These are phyloP conservation scores for Macrotrachela quadricornifera DNA, from an alignment of 1,140 invertebrate genomes.

Conservation along the genomic window DNA sequence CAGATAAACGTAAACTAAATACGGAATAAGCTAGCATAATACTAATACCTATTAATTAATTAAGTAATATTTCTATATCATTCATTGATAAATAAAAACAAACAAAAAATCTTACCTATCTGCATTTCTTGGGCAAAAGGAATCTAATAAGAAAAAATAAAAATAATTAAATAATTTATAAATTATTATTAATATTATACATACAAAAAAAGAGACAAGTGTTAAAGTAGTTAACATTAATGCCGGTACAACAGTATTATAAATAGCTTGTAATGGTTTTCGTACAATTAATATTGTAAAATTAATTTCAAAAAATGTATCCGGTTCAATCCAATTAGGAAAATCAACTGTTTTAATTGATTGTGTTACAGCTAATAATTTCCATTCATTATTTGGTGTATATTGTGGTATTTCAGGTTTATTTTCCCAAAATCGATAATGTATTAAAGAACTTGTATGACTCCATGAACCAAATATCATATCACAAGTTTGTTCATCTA, in stretches of 20 bases:
- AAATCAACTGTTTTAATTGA: not conserved
- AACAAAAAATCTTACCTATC: not conserved
- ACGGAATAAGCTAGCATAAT: not conserved
- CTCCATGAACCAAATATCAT: not conserved
- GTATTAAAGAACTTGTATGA: not conserved
- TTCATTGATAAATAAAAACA: not conserved
- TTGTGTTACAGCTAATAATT: not conserved
- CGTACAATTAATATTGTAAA: not conserved
- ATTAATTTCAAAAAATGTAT: not conserved
- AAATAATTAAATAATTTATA: not conserved
- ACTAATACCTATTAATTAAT: not conserved
- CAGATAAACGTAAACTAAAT: not conserved
- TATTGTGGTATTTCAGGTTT: not conserved
- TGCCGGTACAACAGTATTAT: not conserved
- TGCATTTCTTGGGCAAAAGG: not conserved
- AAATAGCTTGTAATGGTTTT: not conserved
- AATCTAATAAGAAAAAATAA: not conserved
- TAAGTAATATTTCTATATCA: not conserved
- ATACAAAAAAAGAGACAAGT: not conserved
- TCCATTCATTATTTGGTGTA: not conserved
- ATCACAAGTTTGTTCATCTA: not conserved
- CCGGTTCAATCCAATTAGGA: not conserved
- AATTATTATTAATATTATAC: not conserved
- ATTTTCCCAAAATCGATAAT: not conserved
- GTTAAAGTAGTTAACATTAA: not conserved